Conservation (phyloP, 2,797 vertebrate genomes). For the Manis pentadactyla region DNA sequence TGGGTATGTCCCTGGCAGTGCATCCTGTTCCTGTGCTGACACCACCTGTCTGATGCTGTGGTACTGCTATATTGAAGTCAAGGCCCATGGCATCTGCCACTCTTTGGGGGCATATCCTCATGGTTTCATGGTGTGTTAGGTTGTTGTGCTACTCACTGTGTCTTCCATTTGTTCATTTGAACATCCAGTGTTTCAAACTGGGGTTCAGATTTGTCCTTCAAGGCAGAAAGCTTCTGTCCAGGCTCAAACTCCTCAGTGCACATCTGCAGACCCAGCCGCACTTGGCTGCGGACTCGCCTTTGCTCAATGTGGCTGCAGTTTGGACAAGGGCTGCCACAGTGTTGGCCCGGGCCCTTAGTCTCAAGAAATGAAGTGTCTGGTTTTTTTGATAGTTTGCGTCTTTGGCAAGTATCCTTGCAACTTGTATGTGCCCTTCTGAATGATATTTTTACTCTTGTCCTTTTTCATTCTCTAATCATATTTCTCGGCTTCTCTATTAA, state of each 20-base stretch:
- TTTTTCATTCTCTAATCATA: neutral
- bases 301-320: neutral
- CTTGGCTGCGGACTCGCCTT: conserved; percentile 96
- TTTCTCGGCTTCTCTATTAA: neutral
- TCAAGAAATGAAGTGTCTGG: conserved; percentile 92
- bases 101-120: conserved; percentile 93
- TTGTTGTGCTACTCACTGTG: neutral
- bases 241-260: conserved; percentile 92
- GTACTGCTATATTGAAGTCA: conserved; percentile 96
- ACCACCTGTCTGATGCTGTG: conserved; percentile 93
- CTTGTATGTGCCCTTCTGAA: neutral
- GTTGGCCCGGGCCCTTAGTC: conserved; percentile 87
- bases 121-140: conserved; percentile 92
- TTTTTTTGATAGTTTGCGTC: conserved; percentile 87
- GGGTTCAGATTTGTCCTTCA: conserved; percentile 96
- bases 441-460: neutral
- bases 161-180: conserved; percentile 84
- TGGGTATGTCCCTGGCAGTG: conserved; percentile 86
- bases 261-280: conserved; percentile 94
- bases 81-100: conserved; percentile 96
- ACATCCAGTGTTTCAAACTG: conserved; percentile 97
- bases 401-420: conserved; percentile 91
- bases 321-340: neutral
- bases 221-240: conserved; percentile 95
- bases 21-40: conserved; percentile 93